Percentiles rank a stretch among this genome's conserved stretches.
Conservation (phyloP, 1,140 invertebrate species). For the Notospermus geniculatus region DNA sequence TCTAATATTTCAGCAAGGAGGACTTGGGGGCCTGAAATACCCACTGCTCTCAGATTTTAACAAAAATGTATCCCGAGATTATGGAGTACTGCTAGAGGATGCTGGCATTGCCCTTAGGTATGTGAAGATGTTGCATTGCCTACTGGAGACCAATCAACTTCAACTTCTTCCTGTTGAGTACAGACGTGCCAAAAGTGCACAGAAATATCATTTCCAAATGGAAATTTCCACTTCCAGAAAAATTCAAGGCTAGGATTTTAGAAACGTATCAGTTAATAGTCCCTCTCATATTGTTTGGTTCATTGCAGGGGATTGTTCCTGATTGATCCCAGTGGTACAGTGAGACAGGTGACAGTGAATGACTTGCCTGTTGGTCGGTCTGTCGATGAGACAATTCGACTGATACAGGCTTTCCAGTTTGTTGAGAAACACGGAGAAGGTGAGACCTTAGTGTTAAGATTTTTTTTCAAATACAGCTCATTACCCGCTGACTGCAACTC, state of each 20-base stretch:
- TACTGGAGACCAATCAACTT: no score
- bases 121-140: not conserved
- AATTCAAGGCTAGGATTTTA: no score
- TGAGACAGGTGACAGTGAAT: conserved; percentile 59
- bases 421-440: conserved; percentile 89
- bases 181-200: no score
- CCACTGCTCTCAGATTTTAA: conserved; percentile 91
- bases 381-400: conserved; percentile 84
- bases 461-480: not conserved
- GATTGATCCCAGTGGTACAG: conserved; percentile 69
- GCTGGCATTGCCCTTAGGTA: conserved; percentile 79
- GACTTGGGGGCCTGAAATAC: conserved; percentile 84
- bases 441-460: conserved; percentile 13
- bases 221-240: no score
- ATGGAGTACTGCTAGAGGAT: conserved; percentile 83
- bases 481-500: no score
- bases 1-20: conserved; percentile 78
- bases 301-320: conserved; percentile 58
- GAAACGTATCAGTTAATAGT: no score
- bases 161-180: no score
- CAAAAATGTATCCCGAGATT: conserved; percentile 81
- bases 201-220: no score
- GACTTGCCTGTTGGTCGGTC: conserved; percentile 91
- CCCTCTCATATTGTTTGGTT: conserved; percentile 17
- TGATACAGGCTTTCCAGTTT: conserved; percentile 91